These are phyloP conservation scores for Cairina moschata DNA, from an alignment of 2,113 vertebrate genomes.

Conservation along the genomic window DNA sequence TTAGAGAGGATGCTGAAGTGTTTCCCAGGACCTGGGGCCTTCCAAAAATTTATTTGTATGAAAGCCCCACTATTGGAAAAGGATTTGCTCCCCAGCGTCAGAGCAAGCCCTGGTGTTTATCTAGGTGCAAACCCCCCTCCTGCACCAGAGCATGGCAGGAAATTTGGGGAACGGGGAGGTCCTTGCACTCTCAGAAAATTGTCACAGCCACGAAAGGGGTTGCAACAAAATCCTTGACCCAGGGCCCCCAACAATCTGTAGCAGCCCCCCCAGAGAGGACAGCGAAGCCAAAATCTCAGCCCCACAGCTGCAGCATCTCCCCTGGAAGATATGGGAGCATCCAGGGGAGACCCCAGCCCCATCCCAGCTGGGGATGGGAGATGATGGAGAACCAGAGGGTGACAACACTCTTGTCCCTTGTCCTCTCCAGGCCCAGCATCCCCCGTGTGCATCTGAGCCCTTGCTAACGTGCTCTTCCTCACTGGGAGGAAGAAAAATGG, in stretches of 20 bases:
- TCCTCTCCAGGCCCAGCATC: not conserved
- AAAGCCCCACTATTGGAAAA: not conserved
- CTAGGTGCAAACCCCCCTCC: not conserved
- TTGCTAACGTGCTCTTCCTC: not conserved
- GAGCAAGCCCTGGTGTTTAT: not conserved
- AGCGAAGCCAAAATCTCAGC: not conserved
- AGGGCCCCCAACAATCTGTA: rapidly evolving
- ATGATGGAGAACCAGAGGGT: not conserved
- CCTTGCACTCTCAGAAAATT: not conserved
- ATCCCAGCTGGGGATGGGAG: not conserved
- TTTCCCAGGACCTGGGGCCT: not conserved
- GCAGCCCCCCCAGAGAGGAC: not conserved
- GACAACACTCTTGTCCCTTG: not conserved
- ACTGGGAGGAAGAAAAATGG: not conserved
- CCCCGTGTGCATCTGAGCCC: not conserved
- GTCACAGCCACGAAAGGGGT: rapidly evolving
- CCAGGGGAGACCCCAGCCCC: not conserved
- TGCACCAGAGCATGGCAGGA: not conserved
- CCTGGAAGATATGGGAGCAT: not conserved
- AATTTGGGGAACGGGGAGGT: not conserved
- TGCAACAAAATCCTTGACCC: not conserved
- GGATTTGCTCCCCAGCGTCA: not conserved
- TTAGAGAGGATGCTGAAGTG: not conserved
- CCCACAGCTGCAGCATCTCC: rapidly evolving
- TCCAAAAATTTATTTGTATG: not conserved